phyloP scores from a whole-genome alignment of 1,140 invertebrate genomes.

The Bombus picipes region DNA sequence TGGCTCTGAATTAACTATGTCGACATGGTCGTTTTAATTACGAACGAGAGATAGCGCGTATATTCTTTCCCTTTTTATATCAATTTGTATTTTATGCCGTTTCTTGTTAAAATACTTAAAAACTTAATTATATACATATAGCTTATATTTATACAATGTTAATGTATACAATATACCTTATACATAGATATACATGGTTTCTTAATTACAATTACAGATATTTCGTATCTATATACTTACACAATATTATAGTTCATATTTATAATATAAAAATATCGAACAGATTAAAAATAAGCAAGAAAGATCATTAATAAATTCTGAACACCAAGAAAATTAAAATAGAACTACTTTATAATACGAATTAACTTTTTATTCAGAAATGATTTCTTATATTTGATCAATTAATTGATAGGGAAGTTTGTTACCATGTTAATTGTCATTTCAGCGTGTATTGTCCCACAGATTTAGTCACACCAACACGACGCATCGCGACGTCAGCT shows the following conservation, averaged over 20 bases:
- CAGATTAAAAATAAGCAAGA: too few species aligned
- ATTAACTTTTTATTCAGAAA: background rate
- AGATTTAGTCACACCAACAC: background rate
- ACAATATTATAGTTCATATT: too few species aligned
- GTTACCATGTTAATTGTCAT: background rate
- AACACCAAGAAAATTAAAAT: too few species aligned
- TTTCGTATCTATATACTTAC: too few species aligned
- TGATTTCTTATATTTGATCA: background rate
- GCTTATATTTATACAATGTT: too few species aligned
- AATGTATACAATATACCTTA: too few species aligned
- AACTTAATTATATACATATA: background rate
- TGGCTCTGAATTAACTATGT: background rate
- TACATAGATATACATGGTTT: too few species aligned
- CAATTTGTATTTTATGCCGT: background rate
- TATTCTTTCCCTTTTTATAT: background rate
- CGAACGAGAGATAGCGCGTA: background rate
- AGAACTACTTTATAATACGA: background rate
- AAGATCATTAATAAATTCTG: too few species aligned
- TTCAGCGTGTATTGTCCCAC: background rate
- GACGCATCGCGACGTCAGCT: background rate
- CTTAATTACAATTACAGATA: too few species aligned
- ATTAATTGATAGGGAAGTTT: background rate
- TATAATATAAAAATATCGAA: too few species aligned
- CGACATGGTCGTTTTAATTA: background rate
- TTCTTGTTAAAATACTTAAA: background rate